Evolutionary conservation across 2,797 vertebrate genomes (phyloP).

Genomic region (Xenopus petersii): DNA sequence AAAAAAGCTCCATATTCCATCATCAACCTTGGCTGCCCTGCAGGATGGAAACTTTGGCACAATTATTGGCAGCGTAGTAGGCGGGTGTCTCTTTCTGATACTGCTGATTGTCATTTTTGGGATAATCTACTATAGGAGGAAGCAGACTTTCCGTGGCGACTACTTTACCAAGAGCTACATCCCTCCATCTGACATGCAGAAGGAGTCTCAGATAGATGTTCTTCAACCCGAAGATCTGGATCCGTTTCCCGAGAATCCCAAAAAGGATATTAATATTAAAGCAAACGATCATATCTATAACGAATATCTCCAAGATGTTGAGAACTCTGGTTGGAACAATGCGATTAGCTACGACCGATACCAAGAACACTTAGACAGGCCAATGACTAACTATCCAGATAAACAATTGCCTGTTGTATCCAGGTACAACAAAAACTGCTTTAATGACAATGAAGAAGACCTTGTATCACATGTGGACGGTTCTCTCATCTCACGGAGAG

Average conservation of each 20-base stretch:
- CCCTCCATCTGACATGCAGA: constrained; percentile 94
- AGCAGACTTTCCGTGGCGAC: constrained; percentile 92
- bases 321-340: constrained; percentile 86
- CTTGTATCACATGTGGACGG: constrained; percentile 96
- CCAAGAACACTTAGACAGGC: constrained; percentile 74
- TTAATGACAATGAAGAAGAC: constrained; percentile 88
- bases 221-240: constrained; percentile 91
- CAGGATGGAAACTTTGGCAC: constrained; percentile 82
- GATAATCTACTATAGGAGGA: constrained; percentile 82
- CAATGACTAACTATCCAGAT: constrained; percentile 73
- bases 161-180: constrained; percentile 98
- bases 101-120: constrained; percentile 80
- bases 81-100: constrained; percentile 84
- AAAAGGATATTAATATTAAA: constrained; percentile 73
- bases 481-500: constrained; percentile 95
- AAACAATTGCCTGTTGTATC: constrained; percentile 79
- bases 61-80: constrained; percentile 83
- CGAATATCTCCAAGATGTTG: constrained; percentile 84
- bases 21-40: constrained; percentile 79
- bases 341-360: constrained; percentile 75
- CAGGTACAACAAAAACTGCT: constrained; percentile 85
- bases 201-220: constrained; percentile 93
- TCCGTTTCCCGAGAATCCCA: constrained; percentile 73
- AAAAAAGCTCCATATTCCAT: constrained; percentile 73
- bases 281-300: constrained; percentile 84